Base-by-base conservation (phyloP, 2,113 vertebrate species). In the Malurus alboscapulatus region DNA sequence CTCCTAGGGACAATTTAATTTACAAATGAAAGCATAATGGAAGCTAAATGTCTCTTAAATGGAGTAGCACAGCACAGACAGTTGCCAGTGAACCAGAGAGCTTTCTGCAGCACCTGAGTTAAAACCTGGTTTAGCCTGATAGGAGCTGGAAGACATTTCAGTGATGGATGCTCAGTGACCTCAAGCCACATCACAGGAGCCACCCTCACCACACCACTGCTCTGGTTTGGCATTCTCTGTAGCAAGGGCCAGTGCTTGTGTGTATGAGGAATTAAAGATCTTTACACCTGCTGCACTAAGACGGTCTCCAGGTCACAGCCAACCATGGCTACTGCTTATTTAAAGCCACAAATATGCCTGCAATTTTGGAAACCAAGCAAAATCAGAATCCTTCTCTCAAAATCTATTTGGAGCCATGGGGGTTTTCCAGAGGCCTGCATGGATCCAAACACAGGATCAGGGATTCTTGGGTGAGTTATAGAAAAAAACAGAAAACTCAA, bases 161-260 rank as follows among this genome's bases (percentile, higher is more conserved):
- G 53, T 9, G 82, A 85, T 15, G 74, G 80, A 66, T 53, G 34
- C 24, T 55, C 1, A 3, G 47, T 84, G 45, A 47, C 63, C 83
- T 85, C 61, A 21, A n/a, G 53, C 86, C 92, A 96, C 95, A 95
- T 92, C 76, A 88, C 83, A 88, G 0, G 4, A 45, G 36, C 83
- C 90, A 73, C 76, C 42, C 20, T 30, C 16, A 15, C 87, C 65
- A 7, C 87, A 36, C 30, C 8, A 21, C 32, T 12, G 24, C 54
- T 53, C 73, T 59, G 84, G 67, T 69, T 78, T 87, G 88, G 87
- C 51, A 15, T 7, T 25, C 51, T 36, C 16, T 4, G 30, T 1
- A 48, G 40, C 0, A 3, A 88, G 68, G 83, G 48, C 1, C 16
- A 58, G 40, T 1, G 1, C 36, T 86, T 59, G 17, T 0, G 3